Evolutionary conservation across 2,888 invertebrate species (phyloP), one percentile per base, ranked within the genome.

Genomic region (Trisateles emortualis): DNA sequence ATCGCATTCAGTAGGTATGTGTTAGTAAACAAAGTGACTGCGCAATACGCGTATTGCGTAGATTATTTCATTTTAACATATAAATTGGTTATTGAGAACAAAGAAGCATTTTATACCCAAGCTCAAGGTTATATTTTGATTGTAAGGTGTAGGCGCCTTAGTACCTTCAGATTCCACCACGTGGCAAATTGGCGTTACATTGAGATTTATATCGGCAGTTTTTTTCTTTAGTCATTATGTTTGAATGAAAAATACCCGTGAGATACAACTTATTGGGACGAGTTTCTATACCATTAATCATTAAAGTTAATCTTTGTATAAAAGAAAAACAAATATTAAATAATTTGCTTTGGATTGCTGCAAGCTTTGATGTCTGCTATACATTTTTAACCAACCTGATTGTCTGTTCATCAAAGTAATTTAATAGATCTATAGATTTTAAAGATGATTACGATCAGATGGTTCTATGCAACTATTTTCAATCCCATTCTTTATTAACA

Each of bases 1-100:
- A 80, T 83, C 78, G 72, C 77, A 86, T 84, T 83, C 83, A 78
- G 50, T 59, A 52, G 69, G 66, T 59, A 52, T 70, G 66, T 78
- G 81, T 82, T 78, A 75, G 82, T 84, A 52, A 46, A 52, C 52
- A 80, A 60, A 66, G 62, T 59, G 55, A 51, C 55, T 66, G 77
- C 74, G 79, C 75, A 76, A 66, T 71, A 72, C 71, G 76, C 68
- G 63, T 43, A 35, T 70, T 59, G 75, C 72, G 72, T 77, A 68
- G 70, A 48, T 51, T 22, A 22, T 22, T 22, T 2, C 5, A 83
- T 86, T 83, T 86, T 79, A 70, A 67, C 79, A 79, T 78, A 72
- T 72, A 76, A 74, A 79, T 75, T 60, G 71, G 52, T 63, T 59
- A 59, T 69, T 63, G 67, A 63, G 64, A 71, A 71, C 72, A 73